A percentile compares a stretch with the other conserved stretches of the same genome.
Evolutionary conservation across 37 sponge, comb jelly and placozoan genomes (phyloP).

Genomic region (Dysidea cf. avara): DNA sequence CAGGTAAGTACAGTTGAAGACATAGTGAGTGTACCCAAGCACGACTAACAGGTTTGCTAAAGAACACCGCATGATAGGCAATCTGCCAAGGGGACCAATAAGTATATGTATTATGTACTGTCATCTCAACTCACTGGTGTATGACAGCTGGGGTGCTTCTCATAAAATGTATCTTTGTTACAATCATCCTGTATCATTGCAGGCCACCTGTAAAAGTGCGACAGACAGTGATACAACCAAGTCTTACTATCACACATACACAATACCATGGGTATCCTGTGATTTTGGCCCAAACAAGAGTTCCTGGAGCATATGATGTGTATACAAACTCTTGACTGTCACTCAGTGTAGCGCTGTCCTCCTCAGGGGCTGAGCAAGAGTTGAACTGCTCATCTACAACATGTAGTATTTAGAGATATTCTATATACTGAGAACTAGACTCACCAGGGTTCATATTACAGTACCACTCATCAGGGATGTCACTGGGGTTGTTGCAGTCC

Average conservation of each 20-base stretch:
- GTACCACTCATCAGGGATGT: constrained; percentile 57
- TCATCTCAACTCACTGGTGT: constrained; percentile 20
- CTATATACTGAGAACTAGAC: neutral
- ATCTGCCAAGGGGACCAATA: constrained; percentile 13
- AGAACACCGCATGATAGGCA: constrained; percentile 72
- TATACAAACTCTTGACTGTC: constrained; percentile 69
- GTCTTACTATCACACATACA: no score
- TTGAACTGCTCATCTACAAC: constrained; percentile 29
- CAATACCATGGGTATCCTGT: constrained; percentile 79
- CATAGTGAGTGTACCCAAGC: constrained; percentile 43
- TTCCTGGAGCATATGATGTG: constrained; percentile 53
- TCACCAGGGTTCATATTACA: constrained; percentile 68
- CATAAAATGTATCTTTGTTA: constrained; percentile 49
- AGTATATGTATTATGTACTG: neutral
- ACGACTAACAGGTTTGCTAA: constrained; percentile 66
- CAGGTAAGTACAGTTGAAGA: constrained; percentile 10
- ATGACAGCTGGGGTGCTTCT: neutral
- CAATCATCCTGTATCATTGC: constrained; percentile 79
- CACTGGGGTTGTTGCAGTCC: constrained; percentile 42
- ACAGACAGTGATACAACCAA: no score
- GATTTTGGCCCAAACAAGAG: constrained; percentile 75
- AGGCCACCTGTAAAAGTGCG: constrained; percentile 76
- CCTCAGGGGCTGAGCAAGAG: constrained; percentile 44
- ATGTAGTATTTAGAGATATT: neutral
- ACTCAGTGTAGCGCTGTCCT: constrained; percentile 5